Base-by-base conservation (phyloP, 2,888 invertebrate species). In the Helicoverpa assulta region DNA sequence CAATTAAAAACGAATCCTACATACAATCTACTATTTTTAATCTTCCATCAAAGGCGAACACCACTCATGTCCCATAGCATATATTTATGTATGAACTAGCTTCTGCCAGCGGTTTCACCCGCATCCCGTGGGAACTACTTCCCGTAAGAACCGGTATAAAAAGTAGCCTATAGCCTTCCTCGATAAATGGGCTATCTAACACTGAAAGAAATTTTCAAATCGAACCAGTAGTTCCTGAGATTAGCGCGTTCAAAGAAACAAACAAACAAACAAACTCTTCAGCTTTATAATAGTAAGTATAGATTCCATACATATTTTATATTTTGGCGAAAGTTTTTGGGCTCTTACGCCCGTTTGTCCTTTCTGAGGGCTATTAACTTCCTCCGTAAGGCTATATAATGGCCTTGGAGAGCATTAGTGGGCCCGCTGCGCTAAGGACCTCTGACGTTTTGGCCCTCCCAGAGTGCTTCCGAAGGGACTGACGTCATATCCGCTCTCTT, bases 381-480 rank as follows among this genome's bases (percentile, higher is more conserved):
- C 85, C 83, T 82, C 85, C 87, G 88, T 87, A 91, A 91, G 90
- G 90, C 90, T 90, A 86, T 89, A 86, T 94, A 92, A 93, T 91
- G 90, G 88, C 83, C 88, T 88, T 88, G 81, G 80, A 86, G 87
- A 84, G 89, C 91, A 92, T 94, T 94, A 93, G 92, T 88, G 92
- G 90, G 88, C 92, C 91, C 87, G 83, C 86, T 85, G 89, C 80
- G 87, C 88, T 92, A 91, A 90, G 90, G 90, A 87, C 88, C 88
- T 88, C 83, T 81, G 85, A 73, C 86, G 88, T 86, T 89, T 86
- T 76, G 85, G 85, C 84, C 87, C 89, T 80, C 89, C 89, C 85
- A 84, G 86, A 87, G 89, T 87, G 88, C 85, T 90, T 91, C 89
- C 88, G 88, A 83, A 85, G 73, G 83, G 70, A 81, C 75, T 88